phyloP scores from a whole-genome alignment of 2,888 invertebrate species.

The Bombylius discolor region DNA sequence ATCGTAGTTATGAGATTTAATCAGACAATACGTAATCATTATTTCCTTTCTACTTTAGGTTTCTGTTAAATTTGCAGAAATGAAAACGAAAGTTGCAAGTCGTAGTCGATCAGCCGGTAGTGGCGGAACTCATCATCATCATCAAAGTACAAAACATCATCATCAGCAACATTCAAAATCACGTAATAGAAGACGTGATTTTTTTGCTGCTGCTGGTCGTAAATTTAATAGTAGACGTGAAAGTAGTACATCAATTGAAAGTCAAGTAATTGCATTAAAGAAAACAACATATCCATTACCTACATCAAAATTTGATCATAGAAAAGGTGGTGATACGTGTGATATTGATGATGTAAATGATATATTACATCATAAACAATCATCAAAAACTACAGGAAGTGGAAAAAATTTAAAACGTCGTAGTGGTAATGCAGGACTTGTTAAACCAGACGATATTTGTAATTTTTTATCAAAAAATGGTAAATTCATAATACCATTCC shows the following conservation, averaged over 20 bases:
- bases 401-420: conserved; percentile 26
- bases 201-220: conserved; percentile 25
- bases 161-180: conserved; percentile 24
- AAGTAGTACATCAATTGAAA: conserved; percentile 71
- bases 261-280: conserved; percentile 46
- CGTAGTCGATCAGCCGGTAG: conserved; percentile 32
- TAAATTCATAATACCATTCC: conserved; percentile 33
- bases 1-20: too few species aligned
- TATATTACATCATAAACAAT: conserved; percentile 30
- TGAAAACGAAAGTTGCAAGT: conserved; percentile 59
- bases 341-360: conserved; percentile 24
- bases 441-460: conserved; percentile 28
- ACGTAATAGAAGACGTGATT: conserved; percentile 28
- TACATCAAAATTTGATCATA: background rate
- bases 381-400: conserved; percentile 24
- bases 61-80: conserved; percentile 71
- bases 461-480: conserved; percentile 30
- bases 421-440: conserved; percentile 26
- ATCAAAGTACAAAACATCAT: conserved; percentile 1
- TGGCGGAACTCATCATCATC: conserved; percentile 19
- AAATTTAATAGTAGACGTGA: conserved; percentile 36
- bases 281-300: conserved; percentile 29
- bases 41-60: conserved; percentile 17
- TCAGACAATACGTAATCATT: too few species aligned
- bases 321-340: too few species aligned